phyloP scores from a whole-genome alignment of 2,113 vertebrate genomes.

The Bubalus kerabau region DNA sequence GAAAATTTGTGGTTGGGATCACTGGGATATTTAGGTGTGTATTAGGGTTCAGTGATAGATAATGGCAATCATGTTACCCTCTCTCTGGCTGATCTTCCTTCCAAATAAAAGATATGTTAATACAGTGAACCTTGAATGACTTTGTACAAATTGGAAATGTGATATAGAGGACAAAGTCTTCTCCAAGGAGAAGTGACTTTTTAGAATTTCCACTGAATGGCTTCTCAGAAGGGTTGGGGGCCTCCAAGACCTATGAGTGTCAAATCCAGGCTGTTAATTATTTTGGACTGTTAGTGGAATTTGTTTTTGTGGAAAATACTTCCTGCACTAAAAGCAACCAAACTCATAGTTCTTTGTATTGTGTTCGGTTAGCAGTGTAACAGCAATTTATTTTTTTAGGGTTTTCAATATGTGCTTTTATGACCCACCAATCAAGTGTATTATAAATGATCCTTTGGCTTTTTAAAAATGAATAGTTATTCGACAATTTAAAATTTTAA shows the following conservation, averaged over 20 bases:
- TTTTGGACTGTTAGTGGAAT: background rate
- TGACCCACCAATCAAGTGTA: background rate
- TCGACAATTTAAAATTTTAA: background rate
- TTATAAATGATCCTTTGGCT: background rate
- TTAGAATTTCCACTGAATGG: background rate
- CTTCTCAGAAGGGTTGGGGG: background rate
- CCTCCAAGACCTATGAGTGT: background rate
- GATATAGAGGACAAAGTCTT: background rate
- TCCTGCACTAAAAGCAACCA: background rate
- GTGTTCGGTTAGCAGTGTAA: background rate
- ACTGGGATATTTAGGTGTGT: background rate
- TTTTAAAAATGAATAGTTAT: background rate
- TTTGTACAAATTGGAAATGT: background rate
- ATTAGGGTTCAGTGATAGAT: no score
- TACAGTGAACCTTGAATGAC: background rate
- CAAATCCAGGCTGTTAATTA: constrained; percentile 7
- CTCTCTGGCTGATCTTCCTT: background rate
- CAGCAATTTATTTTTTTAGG: background rate
- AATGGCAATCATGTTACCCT: background rate
- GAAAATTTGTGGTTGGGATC: background rate
- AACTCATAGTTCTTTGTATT: background rate
- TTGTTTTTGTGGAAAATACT: background rate
- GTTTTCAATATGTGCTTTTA: background rate
- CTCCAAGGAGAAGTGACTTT: background rate
- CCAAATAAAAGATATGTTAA: background rate